phyloP scores from a whole-genome alignment of 2,797 vertebrate genomes.

The Alauda arvensis region DNA sequence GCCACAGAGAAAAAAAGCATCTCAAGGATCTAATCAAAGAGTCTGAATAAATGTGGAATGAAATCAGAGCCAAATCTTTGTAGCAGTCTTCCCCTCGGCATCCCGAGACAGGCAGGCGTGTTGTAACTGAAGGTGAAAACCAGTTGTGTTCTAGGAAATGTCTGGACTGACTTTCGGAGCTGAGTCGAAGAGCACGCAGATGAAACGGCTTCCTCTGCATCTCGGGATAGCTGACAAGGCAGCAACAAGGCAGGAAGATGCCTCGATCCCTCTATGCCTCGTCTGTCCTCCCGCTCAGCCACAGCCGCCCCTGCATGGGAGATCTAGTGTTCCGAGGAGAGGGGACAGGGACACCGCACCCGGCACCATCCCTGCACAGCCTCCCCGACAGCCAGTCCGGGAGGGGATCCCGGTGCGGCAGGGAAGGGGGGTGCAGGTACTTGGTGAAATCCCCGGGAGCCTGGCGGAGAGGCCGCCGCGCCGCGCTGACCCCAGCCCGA shows the following conservation, averaged over 20 bases:
- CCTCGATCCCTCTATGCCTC: not conserved
- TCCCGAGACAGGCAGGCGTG: fast-evolving
- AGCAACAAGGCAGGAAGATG: not conserved
- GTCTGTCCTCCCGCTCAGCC: not conserved
- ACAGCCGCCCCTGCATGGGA: not conserved
- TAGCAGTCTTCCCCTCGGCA: not conserved
- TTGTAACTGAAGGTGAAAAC: not conserved
- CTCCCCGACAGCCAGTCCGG: no score
- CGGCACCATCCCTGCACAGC: not conserved
- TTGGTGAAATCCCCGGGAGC: not conserved
- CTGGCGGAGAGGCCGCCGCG: no score
- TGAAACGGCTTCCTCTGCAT: not conserved
- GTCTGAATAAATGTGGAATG: not conserved
- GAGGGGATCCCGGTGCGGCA: no score
- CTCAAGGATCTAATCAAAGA: not conserved
- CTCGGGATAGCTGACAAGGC: not conserved
- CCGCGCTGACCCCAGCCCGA: not conserved
- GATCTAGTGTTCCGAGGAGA: not conserved
- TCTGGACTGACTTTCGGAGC: not conserved
- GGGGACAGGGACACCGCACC: not conserved
- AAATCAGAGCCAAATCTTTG: not conserved
- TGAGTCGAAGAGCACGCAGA: not conserved
- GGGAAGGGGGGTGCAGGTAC: no score
- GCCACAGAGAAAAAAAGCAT: not conserved
- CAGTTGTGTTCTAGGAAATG: not conserved